phyloP scores from a whole-genome alignment of 2,888 invertebrate genomes.

The Troides oblongomaculatus region DNA sequence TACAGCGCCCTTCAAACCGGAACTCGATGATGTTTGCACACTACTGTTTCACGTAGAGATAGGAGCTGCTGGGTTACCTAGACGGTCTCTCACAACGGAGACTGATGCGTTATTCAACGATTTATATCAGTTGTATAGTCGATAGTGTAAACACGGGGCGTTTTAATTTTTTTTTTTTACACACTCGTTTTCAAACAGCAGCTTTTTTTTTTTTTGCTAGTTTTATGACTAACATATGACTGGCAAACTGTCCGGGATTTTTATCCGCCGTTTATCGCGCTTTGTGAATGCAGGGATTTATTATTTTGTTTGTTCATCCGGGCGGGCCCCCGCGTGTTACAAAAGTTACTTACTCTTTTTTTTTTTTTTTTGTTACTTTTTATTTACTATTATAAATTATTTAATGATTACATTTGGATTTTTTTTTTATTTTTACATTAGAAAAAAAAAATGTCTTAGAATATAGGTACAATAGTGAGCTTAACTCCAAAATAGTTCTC shows the following conservation, averaged over 20 bases:
- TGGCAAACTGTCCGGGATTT: conserved; percentile 23
- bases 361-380: neutral
- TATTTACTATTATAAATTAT: neutral
- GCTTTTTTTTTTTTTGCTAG: conserved; percentile 20
- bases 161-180: conserved; percentile 9
- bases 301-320: neutral
- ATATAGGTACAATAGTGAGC: too few species aligned
- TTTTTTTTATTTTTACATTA: too few species aligned
- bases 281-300: conserved; percentile 13
- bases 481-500: too few species aligned
- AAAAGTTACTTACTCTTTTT: neutral
- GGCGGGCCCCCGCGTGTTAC: neutral
- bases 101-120: too few species aligned
- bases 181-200: conserved; percentile 12
- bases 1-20: too few species aligned
- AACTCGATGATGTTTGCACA: too few species aligned
- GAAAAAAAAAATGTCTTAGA: too few species aligned
- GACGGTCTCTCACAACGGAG: too few species aligned
- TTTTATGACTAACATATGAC: conserved; percentile 28
- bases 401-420: too few species aligned
- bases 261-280: conserved; percentile 25
- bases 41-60: too few species aligned
- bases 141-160: conserved; percentile 20
- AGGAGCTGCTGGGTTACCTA: too few species aligned
- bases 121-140: neutral